Evolutionary conservation across 2,113 vertebrate genomes (phyloP).

Genomic region (Mormyrus iriodes): DNA sequence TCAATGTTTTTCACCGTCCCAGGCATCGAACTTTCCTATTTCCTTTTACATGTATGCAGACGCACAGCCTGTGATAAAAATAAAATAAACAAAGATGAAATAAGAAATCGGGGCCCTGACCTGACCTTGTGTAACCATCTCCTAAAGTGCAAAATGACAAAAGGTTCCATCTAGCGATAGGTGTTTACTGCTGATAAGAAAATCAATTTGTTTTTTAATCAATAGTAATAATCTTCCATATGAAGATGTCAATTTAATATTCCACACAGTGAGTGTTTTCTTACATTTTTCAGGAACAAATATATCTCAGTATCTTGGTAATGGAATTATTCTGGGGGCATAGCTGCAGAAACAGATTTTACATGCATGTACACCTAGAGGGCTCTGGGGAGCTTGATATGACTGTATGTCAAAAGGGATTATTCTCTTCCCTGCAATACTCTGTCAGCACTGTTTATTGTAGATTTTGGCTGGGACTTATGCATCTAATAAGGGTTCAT

Average conservation of each 20-base stretch:
- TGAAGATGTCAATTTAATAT: constrained; percentile 3
- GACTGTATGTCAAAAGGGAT: background rate
- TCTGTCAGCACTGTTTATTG: constrained; percentile 7
- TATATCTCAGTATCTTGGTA: background rate
- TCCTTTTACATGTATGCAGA: background rate
- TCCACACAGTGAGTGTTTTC: background rate
- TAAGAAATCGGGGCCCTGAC: background rate
- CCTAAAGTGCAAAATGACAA: background rate
- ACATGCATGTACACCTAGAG: background rate
- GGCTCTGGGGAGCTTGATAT: background rate
- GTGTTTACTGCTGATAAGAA: background rate
- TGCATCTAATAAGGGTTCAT: constrained; percentile 29
- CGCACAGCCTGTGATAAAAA: background rate
- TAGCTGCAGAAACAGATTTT: background rate
- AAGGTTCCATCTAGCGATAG: background rate
- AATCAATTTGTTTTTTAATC: constrained; percentile 12
- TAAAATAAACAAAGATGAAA: background rate
- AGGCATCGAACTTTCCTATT: background rate
- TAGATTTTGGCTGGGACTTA: constrained; percentile 14
- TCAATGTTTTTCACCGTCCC: background rate
- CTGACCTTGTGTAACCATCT: background rate
- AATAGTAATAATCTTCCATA: background rate
- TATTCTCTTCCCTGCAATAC: background rate
- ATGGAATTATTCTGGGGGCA: constrained; percentile 1
- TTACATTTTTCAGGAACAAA: constrained; percentile 13